These are phyloP conservation scores for Coreoperca whiteheadi DNA, from an alignment of 2,113 vertebrate species.

Conservation along the genomic window DNA sequence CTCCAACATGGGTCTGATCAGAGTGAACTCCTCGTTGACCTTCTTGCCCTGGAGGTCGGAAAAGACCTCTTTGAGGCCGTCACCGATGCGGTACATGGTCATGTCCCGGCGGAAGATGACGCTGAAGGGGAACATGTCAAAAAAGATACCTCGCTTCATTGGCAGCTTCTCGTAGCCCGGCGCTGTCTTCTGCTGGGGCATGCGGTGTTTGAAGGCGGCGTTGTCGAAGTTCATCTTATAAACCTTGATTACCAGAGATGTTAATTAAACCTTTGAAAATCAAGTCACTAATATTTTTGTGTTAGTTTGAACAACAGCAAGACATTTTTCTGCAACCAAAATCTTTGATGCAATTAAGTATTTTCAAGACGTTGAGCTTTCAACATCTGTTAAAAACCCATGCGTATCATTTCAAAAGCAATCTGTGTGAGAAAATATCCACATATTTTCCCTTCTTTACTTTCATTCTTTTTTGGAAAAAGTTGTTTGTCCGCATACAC, in stretches of 20 bases:
- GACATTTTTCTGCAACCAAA: not conserved
- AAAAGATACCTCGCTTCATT: constrained; percentile 85
- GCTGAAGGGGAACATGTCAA: constrained; percentile 86
- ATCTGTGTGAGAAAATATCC: not conserved
- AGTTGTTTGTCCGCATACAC: not conserved
- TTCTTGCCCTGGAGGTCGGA: constrained; percentile 85
- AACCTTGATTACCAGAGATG: constrained; percentile 63
- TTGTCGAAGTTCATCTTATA: constrained; percentile 88
- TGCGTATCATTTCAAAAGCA: not conserved
- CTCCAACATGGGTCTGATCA: constrained; percentile 84
- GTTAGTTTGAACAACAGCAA: not conserved
- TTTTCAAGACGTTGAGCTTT: not conserved
- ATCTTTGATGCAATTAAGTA: not conserved
- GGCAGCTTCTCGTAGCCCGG: constrained; percentile 85
- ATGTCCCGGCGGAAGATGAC: constrained; percentile 85
- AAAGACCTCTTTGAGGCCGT: constrained; percentile 85
- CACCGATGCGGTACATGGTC: constrained; percentile 83
- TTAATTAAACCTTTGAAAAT: not conserved
- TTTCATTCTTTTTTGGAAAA: not conserved
- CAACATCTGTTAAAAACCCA: not conserved
- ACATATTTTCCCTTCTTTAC: not conserved
- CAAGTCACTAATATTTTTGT: not conserved
- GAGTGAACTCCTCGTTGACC: constrained; percentile 84
- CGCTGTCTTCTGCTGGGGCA: constrained; percentile 84
- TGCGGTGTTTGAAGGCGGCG: constrained; percentile 84